Base-by-base conservation (phyloP, 2,113 vertebrate genomes). In the Nyctibius bracteatus region DNA sequence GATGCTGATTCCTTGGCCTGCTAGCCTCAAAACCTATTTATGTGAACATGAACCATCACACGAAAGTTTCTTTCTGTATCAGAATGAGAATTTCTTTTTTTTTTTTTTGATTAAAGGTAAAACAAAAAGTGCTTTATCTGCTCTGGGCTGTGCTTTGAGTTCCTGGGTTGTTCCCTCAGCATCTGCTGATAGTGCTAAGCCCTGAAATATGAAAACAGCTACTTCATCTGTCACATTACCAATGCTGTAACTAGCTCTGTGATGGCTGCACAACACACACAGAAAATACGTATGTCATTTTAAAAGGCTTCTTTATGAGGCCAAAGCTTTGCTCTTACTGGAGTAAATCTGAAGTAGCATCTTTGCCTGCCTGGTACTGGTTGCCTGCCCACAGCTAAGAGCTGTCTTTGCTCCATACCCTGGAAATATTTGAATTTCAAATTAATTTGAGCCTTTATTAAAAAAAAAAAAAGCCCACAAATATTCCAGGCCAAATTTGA, bases 51-150 rank as follows among this genome's bases (percentile, higher is more conserved):
- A 14, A 17, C 39, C 7, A 30, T 13, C 24, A 17, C 58, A 30
- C 67, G 82, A 59, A 94, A 91, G 37, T 80, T 94, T 82, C n/a
- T 97, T 92, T 97, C 73, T 88, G 41, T 94, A 55, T 94, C 90
- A 88, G 81, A 70, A 86, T 23, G 14, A 51, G 52, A 93, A 74
- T 33, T 90, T 81, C 19, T 59, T 13, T 7, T 43, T 83, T 52
- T 33, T 62, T 30, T 17, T 37, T 72, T 74, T 49, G 58, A 89
- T 87, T 95, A 95, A 92, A 83, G 25, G 10, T 81, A 59, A 78
- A 63, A 33, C 35, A 33, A 43, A 79, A 62, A 35, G 19, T 15
- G 8, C 47, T 82, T 82, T 78, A 33, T 59, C 55, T 86, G 30
- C 35, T 47, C n/a, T 37, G n/a, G 33, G 14, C 30, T 81, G 41